Percentiles rank a stretch among this genome's conserved stretches.
phyloP scores from a whole-genome alignment of 2,888 invertebrate genomes.

The Brassicogethes aeneus region DNA sequence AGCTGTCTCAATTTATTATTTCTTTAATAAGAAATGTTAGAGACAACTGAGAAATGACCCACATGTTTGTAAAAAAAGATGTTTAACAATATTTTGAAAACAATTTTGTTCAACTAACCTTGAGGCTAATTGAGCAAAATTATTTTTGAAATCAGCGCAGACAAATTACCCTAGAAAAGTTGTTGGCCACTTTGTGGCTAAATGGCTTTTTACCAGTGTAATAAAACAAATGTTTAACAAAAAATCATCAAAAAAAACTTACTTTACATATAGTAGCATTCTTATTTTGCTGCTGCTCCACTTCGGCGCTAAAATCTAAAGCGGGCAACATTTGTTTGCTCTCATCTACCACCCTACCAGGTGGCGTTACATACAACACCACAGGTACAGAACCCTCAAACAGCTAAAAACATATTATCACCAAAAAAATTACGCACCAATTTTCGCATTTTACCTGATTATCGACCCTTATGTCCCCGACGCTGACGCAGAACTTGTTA shows the following conservation, averaged over 20 bases:
- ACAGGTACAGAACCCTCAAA: slow-evolving; percentile 79
- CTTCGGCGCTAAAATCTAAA: slow-evolving; percentile 70
- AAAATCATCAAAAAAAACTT: slow-evolving; percentile 7
- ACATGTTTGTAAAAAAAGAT: too few species aligned
- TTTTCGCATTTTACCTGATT: slow-evolving; percentile 56
- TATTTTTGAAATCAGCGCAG: too few species aligned
- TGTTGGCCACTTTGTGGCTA: too few species aligned
- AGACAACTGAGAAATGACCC: too few species aligned
- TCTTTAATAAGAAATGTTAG: too few species aligned
- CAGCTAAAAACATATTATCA: slow-evolving; percentile 56
- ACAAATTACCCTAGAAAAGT: too few species aligned
- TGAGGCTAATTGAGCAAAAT: too few species aligned
- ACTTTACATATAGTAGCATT: slow-evolving; percentile 81
- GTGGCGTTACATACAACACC: slow-evolving; percentile 62
- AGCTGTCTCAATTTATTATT: too few species aligned
- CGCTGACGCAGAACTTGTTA: slow-evolving; percentile 59
- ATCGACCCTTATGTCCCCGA: slow-evolving; percentile 78
- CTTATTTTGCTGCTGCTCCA: slow-evolving; percentile 52
- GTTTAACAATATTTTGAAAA: too few species aligned
- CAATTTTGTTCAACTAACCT: too few species aligned
- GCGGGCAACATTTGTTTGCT: slow-evolving; percentile 55
- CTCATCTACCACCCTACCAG: slow-evolving; percentile 42
- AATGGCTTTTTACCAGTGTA: too few species aligned
- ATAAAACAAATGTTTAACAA: slow-evolving; percentile 57
- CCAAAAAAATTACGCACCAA: neutral